Percentiles rank a stretch among this genome's conserved stretches.
Evolutionary conservation across 2,113 vertebrate species (phyloP).

Genomic region (Actinemys pallida): DNA sequence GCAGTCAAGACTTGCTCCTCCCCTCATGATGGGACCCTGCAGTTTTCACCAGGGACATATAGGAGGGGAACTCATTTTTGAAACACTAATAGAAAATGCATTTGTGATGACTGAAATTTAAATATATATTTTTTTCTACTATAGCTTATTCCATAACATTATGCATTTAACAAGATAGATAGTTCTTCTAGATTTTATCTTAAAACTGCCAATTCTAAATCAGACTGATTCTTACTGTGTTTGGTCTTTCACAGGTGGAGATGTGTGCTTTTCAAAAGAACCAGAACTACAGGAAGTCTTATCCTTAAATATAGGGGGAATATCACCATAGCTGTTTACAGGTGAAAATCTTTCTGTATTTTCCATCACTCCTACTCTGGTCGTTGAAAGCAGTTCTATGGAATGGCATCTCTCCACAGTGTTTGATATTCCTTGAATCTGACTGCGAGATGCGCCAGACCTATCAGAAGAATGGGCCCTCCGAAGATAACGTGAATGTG

Average conservation of each 20-base stretch:
- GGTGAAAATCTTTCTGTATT: conserved; percentile 73
- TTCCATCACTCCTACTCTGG: conserved; percentile 65
- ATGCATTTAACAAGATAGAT: background rate
- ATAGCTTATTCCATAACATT: background rate
- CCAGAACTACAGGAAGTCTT: conserved; percentile 65
- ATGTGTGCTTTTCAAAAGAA: conserved; percentile 76
- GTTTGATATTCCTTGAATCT: conserved; percentile 51
- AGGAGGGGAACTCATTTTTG: background rate
- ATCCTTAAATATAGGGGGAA: conserved; percentile 82
- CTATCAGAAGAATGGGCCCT: conserved; percentile 94
- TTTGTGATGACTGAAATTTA: background rate
- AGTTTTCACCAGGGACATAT: background rate
- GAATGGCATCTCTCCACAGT: conserved; percentile 88
- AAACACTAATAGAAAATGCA: background rate
- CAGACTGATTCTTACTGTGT: conserved; percentile 81
- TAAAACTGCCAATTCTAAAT: background rate
- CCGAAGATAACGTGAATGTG: conserved; percentile 90
- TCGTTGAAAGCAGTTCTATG: conserved; percentile 83
- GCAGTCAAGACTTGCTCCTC: background rate
- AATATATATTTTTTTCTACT: background rate
- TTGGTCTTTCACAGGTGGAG: conserved; percentile 86
- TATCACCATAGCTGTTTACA: conserved; percentile 70
- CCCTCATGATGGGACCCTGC: background rate
- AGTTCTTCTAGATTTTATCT: background rate
- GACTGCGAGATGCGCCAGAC: conserved; percentile 73